Percentiles rank a stretch among this genome's conserved stretches.
Conservation (phyloP, 2,113 vertebrate genomes). For the Guaruba guarouba region DNA sequence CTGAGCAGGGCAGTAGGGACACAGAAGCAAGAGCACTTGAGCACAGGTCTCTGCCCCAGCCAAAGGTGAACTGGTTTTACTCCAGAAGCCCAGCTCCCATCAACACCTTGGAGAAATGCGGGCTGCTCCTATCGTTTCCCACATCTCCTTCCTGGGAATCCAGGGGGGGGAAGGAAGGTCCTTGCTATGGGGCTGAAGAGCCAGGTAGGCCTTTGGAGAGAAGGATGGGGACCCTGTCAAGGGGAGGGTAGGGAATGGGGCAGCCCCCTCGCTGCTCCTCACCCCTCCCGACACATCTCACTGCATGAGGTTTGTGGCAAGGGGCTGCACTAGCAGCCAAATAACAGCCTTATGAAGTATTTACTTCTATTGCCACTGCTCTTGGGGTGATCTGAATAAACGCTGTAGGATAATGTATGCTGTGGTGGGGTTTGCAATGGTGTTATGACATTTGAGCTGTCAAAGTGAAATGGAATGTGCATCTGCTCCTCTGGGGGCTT, state of each 20-base stretch:
- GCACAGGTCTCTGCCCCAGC: background rate
- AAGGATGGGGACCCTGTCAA: background rate
- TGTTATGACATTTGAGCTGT: background rate
- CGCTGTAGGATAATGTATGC: background rate
- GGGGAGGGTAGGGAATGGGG: background rate
- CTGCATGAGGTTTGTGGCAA: background rate
- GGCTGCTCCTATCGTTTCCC: background rate
- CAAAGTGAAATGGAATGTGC: background rate
- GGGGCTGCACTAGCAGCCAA: background rate
- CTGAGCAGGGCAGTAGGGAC: accelerated
- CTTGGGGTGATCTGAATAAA: background rate
- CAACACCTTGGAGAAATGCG: background rate
- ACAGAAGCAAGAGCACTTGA: accelerated
- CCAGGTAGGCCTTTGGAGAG: background rate
- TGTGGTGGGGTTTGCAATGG: background rate
- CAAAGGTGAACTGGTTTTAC: background rate
- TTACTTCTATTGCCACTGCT: background rate
- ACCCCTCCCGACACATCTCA: background rate
- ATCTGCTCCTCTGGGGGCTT: background rate
- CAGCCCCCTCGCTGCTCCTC: background rate
- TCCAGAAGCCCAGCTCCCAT: background rate
- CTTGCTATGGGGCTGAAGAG: background rate
- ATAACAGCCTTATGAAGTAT: background rate
- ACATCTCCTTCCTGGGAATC: background rate
- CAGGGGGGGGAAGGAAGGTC: background rate